phyloP scores from a whole-genome alignment of 2,888 invertebrate genomes.

The Brenthis ino region DNA sequence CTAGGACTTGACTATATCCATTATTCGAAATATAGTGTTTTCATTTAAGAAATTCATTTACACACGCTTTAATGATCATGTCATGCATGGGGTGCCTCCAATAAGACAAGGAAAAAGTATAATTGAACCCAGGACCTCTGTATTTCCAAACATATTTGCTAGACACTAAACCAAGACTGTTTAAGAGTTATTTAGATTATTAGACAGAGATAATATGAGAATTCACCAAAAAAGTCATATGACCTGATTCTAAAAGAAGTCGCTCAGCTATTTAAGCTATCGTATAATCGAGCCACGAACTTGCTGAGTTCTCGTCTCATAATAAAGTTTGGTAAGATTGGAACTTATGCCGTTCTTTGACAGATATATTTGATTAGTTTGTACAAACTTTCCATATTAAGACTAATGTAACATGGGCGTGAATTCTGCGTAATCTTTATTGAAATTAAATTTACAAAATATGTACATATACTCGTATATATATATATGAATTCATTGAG shows the following conservation, averaged over 20 bases:
- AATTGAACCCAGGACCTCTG: no score
- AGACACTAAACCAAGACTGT: no score
- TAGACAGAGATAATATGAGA: background rate
- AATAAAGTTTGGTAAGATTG: conserved; percentile 19
- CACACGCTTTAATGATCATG: no score
- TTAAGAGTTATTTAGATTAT: background rate
- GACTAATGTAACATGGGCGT: background rate
- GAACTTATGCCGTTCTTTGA: conserved; percentile 17
- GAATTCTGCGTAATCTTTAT: background rate
- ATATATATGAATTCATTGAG: no score
- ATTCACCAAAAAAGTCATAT: no score
- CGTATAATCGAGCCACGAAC: conserved; percentile 1
- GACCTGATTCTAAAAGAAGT: background rate
- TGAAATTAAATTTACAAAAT: background rate
- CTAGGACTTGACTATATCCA: no score
- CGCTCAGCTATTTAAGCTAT: background rate
- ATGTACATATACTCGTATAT: no score
- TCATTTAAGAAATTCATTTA: no score
- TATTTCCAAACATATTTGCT: no score
- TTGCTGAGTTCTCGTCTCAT: conserved; percentile 11
- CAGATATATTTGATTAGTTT: conserved; percentile 23
- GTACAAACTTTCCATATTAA: conserved; percentile 15
- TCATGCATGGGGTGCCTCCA: no score
- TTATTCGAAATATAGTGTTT: no score
- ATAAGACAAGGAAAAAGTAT: no score